Evolutionary conservation across 2,888 invertebrate species (phyloP), one percentile per base, ranked within the genome.

Genomic region (Plebejus melissa): DNA sequence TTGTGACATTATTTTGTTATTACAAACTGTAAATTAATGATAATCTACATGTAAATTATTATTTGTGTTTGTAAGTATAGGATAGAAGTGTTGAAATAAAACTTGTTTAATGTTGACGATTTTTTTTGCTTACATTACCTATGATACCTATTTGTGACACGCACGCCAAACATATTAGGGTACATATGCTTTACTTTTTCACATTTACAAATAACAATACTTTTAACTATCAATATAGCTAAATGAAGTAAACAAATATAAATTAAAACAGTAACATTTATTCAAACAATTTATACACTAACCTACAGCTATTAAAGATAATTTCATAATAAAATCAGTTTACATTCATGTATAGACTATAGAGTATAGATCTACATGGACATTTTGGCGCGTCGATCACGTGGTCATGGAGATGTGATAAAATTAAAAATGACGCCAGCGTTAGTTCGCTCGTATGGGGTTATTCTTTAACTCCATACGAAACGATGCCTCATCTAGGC

Each of bases 11-110:
- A 41, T 41, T 38, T 41, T 46, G 9, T 65, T 36, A 32, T 5
- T 65, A 13, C 5, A 13, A 36, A 32, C 11, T 65, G 38, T 41
- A 41, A n/a, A 41, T 36, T 70, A 54, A 32, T 46, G 6, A 9
- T 54, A 54, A 54, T 54, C 4, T 54, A 16, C 16, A 13, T 54
- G 70, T 75, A 75, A 75, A 75, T 75, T 75, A 70, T 69, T 75
- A 70, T 69, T 75, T 75, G 70, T 57, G 38, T 54, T 70, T 75
- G 69, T 75, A 69, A 58, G 57, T 57, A 38, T 75, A 75, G 75
- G n/a, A 54, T 75, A 75, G 70, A 69, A 57, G 57, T 70, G 57
- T 58, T 75, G 7, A 54, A 70, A 69, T 75, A 54, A 60, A 60
- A 74, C 7, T 46, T 60, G 11, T 71, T 71, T 71, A 46, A 46